A percentile compares a stretch with the other conserved stretches of the same genome.
phyloP scores from a whole-genome alignment of 2,888 invertebrate genomes.

The Caprella mutica region DNA sequence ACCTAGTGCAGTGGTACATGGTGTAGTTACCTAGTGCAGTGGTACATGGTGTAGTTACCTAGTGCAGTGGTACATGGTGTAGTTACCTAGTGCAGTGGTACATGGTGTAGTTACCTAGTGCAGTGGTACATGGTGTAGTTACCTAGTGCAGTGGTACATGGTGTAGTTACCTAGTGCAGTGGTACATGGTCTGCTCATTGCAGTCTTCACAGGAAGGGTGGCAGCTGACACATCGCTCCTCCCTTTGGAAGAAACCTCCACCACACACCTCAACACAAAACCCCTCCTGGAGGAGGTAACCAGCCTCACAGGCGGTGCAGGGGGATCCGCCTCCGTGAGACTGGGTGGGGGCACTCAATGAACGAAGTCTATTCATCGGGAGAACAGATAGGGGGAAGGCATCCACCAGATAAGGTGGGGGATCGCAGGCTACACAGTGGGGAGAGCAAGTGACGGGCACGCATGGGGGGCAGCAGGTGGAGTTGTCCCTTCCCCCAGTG shows the following conservation, averaged over 20 bases:
- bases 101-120: too few species aligned
- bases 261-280: constrained; percentile 16
- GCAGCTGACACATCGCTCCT: constrained; percentile 14
- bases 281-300: constrained; percentile 16
- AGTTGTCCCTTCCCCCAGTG: neutral
- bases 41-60: too few species aligned
- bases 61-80: too few species aligned
- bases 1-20: too few species aligned
- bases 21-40: too few species aligned
- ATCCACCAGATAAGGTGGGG: neutral
- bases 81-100: too few species aligned
- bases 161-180: constrained; percentile 24
- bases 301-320: constrained; percentile 16
- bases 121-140: neutral
- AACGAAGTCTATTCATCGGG: neutral
- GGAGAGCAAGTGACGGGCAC: constrained; percentile 17
- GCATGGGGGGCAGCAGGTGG: constrained; percentile 28
- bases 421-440: constrained; percentile 17
- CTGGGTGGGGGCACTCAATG: neutral
- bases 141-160: neutral
- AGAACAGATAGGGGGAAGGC: neutral
- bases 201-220: constrained; percentile 22
- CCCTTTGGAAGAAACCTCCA: constrained; percentile 12
- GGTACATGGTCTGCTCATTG: constrained; percentile 20
- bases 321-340: neutral